Percentiles rank a stretch among this genome's conserved stretches.
Evolutionary conservation across 2,797 vertebrate species (phyloP).

Genomic region (Pristis pectinata): DNA sequence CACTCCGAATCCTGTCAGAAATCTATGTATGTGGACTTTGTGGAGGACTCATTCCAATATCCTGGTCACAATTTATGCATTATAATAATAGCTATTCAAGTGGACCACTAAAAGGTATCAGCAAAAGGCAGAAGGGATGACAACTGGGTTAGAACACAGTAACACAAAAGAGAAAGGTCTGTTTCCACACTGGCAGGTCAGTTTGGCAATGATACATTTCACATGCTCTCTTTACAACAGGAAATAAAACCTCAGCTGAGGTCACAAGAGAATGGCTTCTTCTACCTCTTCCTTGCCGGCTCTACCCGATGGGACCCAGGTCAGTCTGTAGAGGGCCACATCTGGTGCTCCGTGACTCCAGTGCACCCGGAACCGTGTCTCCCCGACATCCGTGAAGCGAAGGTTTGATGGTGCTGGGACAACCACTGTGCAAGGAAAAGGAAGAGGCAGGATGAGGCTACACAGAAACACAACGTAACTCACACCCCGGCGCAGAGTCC

Average conservation of each 20-base stretch:
- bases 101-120: background rate
- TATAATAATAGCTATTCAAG: background rate
- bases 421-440: conserved; percentile 57
- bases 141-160: background rate
- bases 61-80: background rate
- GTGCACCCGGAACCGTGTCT: conserved; percentile 75
- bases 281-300: conserved; percentile 59
- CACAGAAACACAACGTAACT: background rate
- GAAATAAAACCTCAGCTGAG: background rate
- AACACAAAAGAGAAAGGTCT: background rate
- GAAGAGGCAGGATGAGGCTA: background rate
- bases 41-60: background rate
- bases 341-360: conserved; percentile 90
- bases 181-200: background rate
- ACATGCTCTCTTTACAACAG: no score
- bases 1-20: background rate
- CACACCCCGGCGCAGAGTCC: background rate
- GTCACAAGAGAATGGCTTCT: background rate
- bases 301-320: conserved; percentile 68
- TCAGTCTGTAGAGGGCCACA: conserved; percentile 80
- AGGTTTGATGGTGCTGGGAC: conserved; percentile 85
- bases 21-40: background rate
- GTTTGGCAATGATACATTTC: no score
- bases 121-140: background rate
- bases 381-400: conserved; percentile 72